Evolutionary conservation across 1,140 invertebrate genomes (phyloP).

Genomic region (Geopemphigus sp.): DNA sequence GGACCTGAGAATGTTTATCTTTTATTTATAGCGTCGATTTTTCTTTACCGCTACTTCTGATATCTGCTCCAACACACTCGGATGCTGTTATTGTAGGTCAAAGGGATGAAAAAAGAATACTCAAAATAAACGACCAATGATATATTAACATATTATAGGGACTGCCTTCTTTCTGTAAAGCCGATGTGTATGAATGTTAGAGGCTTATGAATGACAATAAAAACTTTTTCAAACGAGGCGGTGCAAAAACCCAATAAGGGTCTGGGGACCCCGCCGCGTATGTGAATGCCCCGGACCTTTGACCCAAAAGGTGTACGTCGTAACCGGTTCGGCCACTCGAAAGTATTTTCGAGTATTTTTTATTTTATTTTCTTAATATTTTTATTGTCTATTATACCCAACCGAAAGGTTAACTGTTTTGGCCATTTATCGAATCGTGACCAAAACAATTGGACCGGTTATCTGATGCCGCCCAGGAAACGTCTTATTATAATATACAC

Average conservation of each 20-base stretch:
- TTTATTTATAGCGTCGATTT: constrained; percentile 48
- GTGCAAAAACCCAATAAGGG: constrained; percentile 37
- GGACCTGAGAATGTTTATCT: constrained; percentile 48
- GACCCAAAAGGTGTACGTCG: constrained; percentile 8
- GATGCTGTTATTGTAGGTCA: constrained; percentile 24
- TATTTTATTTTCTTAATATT: constrained; percentile 31
- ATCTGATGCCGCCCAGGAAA: constrained; percentile 5
- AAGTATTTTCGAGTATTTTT: constrained; percentile 8
- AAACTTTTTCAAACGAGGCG: constrained; percentile 33
- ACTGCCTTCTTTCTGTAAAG: constrained; percentile 21
- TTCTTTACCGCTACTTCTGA: constrained; percentile 28
- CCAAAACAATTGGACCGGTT: constrained; percentile 50
- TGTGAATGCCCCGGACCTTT: constrained; percentile 29
- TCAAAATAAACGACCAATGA: constrained; percentile 40
- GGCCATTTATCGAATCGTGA: constrained; percentile 49
- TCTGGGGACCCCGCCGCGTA: constrained; percentile 10
- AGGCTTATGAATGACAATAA: constrained; percentile 38
- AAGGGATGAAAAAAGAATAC: neutral
- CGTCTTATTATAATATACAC: constrained; percentile 45
- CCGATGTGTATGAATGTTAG: constrained; percentile 10
- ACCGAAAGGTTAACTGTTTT: constrained; percentile 45
- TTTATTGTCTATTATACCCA: neutral
- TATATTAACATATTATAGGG: constrained; percentile 40
- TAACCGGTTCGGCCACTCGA: constrained; percentile 42
- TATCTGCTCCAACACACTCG: constrained; percentile 42